Base-by-base conservation (phyloP, 2,113 vertebrate genomes). In the Microcebus griseorufus region DNA sequence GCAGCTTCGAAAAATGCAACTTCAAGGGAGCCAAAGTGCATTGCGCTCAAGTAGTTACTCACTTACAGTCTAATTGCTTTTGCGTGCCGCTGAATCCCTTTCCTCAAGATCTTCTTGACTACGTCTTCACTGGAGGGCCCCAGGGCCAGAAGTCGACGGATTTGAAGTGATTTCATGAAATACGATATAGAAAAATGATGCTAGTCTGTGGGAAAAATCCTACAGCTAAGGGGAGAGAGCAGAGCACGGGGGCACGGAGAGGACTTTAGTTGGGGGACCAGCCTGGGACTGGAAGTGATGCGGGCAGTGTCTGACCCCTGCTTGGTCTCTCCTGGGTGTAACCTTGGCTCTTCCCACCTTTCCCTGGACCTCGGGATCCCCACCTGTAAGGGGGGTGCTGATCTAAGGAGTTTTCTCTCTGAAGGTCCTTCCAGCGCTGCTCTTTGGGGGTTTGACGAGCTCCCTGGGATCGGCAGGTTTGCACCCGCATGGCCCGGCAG, bases 111-210 rank as follows among this genome's bases (percentile, higher is more conserved):
- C 34, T 11, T 42, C 55, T 88, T 76, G 18, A 32, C n/a, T 16
- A 0, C 3, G 32, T 65, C 65, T 96, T 48, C 14, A 2, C 4
- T 60, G 48, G 73, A 53, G 72, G 45, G 39, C 34, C n/a, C 53
- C 78, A 58, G 80, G 85, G 58, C 85, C 37, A 23, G 76, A 39
- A 80, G 65, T 7, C 70, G 88, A 72, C 76, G 9, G 55, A 73
- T 51, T 5, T 34, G 22, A 93, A 82, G 88, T 76, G 79, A 34
- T 34, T 85, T 81, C 67, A 25, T 51, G 72, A 93, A 53, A 51
- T 65, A 18, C 6, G 27, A 65, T 25, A 42, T 0, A 34, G 51
- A 37, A 25, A 37, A 64, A 37, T 65, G 6, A 25, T 65, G 20
- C 11, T 37, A 37, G 23, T 53, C 51, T 42, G 6, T 65, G 27